Base-by-base conservation (phyloP, 2,888 invertebrate genomes). In the Pristionchus entomophagus region DNA sequence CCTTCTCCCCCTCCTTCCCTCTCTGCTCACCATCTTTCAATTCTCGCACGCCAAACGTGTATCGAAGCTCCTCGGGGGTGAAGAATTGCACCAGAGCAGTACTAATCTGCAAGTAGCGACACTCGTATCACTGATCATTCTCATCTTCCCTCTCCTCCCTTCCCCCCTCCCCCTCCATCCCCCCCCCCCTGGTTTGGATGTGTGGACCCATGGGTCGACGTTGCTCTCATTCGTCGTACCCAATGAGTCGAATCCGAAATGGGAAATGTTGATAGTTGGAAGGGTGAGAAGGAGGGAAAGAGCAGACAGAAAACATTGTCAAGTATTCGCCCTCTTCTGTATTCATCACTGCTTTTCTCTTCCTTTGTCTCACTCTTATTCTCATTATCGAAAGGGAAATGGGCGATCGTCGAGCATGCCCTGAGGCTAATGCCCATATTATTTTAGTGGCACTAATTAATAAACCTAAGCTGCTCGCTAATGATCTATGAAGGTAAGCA, bases 31-130 rank as follows among this genome's bases (percentile, higher is more conserved):
- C 85, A 8, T 56, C 35, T 19, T 12, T 32, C 35, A 45, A 53
- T 35, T 83, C 73, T n/a, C 35, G 59, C 56, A 53, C 83, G 53
- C 93, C 93, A 86, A 93, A 93, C 73, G 93, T 93, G 87, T 93
- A 93, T 84, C 90, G 89, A 80, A 93, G 89, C 86, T 93, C 93
- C 59, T 93, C 92, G 38, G 92, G 89, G 19, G 91, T 90, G 90
- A 93, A 93, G 88, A 93, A 92, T 69, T 91, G 91, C 53, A 91
- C 87, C 73, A 92, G 87, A 12, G 89, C 87, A 84, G 69, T 62
- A 85, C 88, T 88, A 86, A 86, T 88, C 92, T 92, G 88, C 80
- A 91, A 62, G 22, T 10, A 51, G 56, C n/a, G 32, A 29, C 45
- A 45, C 6, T 45, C 45, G 32, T 45, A 73, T 73, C 45, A 73